Conservation (phyloP, 2,888 invertebrate species). For the Mesoligia furuncula region DNA sequence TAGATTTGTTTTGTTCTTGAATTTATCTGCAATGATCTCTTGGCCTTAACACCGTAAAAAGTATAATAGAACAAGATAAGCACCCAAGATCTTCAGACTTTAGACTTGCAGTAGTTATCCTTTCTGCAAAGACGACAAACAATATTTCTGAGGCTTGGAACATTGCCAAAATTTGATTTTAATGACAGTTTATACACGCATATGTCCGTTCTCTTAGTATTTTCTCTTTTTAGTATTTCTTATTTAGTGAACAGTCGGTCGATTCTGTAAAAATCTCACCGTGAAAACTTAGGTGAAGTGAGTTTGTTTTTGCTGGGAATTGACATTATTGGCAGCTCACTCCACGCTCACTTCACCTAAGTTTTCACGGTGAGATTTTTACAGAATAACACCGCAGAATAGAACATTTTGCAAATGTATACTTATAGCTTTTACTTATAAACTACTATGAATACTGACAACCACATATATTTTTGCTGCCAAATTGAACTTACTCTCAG, state of each 20-base stretch:
- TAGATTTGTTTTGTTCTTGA: no score
- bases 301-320: no score
- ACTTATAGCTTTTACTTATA: conserved; percentile 22
- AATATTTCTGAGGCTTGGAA: conserved; percentile 86
- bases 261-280: no score
- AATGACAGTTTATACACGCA: conserved; percentile 87
- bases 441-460: conserved; percentile 19
- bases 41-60: conserved; percentile 46
- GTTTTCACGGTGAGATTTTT: no score
- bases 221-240: conserved; percentile 70
- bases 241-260: conserved; percentile 64
- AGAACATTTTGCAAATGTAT: conserved; percentile 44
- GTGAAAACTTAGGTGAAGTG: no score
- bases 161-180: conserved; percentile 87
- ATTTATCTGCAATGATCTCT: conserved; percentile 36
- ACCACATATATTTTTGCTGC: conserved; percentile 17
- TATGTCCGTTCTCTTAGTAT: conserved; percentile 81
- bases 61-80: conserved; percentile 72
- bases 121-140: conserved; percentile 84
- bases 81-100: conserved; percentile 72
- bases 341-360: no score
- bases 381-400: no score
- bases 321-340: no score
- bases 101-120: conserved; percentile 71
- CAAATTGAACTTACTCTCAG: conserved; percentile 30